These are phyloP conservation scores for Drosophila subobscura DNA, from an alignment of 1,140 invertebrate species.

Conservation along the genomic window DNA sequence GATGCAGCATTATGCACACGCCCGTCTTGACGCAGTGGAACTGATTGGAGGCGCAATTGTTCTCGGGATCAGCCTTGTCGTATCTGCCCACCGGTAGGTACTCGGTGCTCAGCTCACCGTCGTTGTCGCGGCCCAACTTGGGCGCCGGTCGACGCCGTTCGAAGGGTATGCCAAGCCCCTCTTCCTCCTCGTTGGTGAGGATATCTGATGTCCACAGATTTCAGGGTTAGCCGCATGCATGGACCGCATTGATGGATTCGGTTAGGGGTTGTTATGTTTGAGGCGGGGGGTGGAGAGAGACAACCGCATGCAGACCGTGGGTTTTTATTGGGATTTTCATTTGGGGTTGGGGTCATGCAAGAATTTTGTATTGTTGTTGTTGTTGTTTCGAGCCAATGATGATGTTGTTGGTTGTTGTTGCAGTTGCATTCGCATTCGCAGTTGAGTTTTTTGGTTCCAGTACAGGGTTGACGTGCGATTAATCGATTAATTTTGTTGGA, in stretches of 20 bases:
- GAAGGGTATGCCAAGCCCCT: constrained; percentile 15
- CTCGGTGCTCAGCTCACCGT: constrained; percentile 46
- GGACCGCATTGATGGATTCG: no score
- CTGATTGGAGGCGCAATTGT: constrained; percentile 75
- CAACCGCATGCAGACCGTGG: constrained; percentile 57
- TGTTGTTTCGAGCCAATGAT: constrained; percentile 11
- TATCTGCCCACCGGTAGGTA: constrained; percentile 45
- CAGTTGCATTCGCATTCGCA: constrained; percentile 18
- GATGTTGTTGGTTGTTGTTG: constrained; percentile 16
- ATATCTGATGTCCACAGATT: no score
- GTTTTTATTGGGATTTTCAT: no score
- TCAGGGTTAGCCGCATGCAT: no score
- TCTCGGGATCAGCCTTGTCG: constrained; percentile 47
- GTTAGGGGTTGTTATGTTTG: not conserved
- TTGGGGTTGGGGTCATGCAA: constrained; percentile 49
- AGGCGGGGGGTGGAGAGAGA: not conserved
- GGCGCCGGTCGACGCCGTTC: not conserved
- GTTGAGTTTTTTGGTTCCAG: constrained; percentile 8
- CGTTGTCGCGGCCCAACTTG: not conserved
- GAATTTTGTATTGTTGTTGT: constrained; percentile 44
- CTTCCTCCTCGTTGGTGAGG: constrained; percentile 1
- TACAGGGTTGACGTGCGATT: constrained; percentile 60
- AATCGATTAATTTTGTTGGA: constrained; percentile 67
- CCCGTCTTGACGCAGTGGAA: constrained; percentile 84
- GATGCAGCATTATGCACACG: constrained; percentile 88